Conservation (phyloP, 1,140 invertebrate species). For the Meloidogyne hapla region DNA sequence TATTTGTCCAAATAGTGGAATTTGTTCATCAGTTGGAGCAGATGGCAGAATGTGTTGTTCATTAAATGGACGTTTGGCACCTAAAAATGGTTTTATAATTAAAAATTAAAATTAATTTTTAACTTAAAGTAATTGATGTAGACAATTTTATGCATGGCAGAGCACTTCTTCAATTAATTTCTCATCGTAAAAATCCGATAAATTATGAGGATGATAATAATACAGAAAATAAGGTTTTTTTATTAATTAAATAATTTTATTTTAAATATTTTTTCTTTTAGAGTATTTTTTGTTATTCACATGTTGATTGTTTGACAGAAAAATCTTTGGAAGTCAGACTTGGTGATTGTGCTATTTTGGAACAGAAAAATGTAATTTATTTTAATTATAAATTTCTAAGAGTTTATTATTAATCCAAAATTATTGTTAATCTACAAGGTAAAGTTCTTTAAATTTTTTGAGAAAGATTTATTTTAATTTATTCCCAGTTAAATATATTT, state of each 20-base stretch:
- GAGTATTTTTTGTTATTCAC: slow-evolving; percentile 14
- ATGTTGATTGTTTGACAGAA: slow-evolving; percentile 7
- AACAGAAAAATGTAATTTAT: slow-evolving; percentile 25
- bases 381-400: too few species aligned
- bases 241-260: neutral
- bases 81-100: neutral
- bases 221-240: neutral
- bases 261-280: neutral
- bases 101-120: neutral
- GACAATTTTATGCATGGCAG: slow-evolving; percentile 21
- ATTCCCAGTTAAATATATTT: too few species aligned
- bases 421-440: too few species aligned
- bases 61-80: slow-evolving; percentile 21
- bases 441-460: too few species aligned
- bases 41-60: slow-evolving; percentile 16
- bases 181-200: neutral
- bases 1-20: slow-evolving; percentile 11
- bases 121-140: slow-evolving; percentile 7
- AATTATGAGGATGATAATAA: slow-evolving; percentile 2
- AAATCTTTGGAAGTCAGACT: slow-evolving; percentile 14
- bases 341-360: slow-evolving; percentile 24
- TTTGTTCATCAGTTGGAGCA: slow-evolving; percentile 22
- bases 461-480: too few species aligned
- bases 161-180: slow-evolving; percentile 16
- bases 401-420: too few species aligned